These are phyloP conservation scores for Sanderia malayensis DNA, from an alignment of 30 jellyfish, hydroid and myxozoan genomes.

Conservation along the genomic window DNA sequence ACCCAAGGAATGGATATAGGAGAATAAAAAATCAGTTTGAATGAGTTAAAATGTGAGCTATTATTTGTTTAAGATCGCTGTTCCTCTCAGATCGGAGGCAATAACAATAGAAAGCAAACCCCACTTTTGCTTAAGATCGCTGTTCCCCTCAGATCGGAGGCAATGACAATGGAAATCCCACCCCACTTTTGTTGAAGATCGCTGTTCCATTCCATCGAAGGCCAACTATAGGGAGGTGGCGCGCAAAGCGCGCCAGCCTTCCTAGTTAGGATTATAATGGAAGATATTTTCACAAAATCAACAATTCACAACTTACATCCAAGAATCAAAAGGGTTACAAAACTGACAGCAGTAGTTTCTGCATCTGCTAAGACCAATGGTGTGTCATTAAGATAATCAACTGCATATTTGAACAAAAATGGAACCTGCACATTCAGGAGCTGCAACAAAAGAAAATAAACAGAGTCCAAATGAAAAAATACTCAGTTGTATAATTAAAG, in stretches of 20 bases:
- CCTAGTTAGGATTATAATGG: neutral
- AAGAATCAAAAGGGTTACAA: conserved; percentile 73
- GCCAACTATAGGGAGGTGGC: no score
- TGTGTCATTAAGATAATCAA: conserved; percentile 77
- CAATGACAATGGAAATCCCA: no score
- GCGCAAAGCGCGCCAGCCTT: no score
- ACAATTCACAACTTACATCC: conserved; percentile 69
- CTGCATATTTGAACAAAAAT: conserved; percentile 77
- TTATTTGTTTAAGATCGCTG: no score
- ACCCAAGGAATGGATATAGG: neutral
- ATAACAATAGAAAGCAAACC: no score
- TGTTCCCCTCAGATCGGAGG: no score
- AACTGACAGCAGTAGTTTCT: conserved; percentile 77
- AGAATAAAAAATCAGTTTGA: neutral
- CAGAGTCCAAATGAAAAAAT: neutral
- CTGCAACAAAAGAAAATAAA: conserved; percentile 27
- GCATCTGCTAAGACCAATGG: conserved; percentile 79
- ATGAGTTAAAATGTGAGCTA: neutral
- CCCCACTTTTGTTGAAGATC: no score
- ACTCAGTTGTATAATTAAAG: no score
- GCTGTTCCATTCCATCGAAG: no score
- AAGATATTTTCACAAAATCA: neutral
- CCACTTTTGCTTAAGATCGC: no score
- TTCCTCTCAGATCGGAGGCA: no score
- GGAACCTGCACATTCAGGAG: conserved; percentile 97